These are phyloP conservation scores for Epinephelus lanceolatus DNA, from an alignment of 2,113 vertebrate species.

Conservation along the genomic window DNA sequence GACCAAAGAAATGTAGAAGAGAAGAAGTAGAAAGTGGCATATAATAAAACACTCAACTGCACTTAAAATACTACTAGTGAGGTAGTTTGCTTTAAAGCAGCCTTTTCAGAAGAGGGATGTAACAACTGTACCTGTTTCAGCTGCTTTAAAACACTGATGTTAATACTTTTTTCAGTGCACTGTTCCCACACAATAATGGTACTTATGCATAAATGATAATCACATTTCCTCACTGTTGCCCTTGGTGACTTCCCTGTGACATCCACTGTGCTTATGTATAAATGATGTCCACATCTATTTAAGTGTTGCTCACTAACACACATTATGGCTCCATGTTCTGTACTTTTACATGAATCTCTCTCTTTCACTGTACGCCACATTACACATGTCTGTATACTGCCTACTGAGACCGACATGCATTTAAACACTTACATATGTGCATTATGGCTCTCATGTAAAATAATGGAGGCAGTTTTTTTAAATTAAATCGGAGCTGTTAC, in stretches of 20 bases:
- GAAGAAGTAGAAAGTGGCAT: background rate
- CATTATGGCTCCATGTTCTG: constrained; percentile 36
- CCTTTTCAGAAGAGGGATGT: constrained; percentile 16
- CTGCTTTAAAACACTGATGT: constrained; percentile 45
- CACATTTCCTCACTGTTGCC: constrained; percentile 70
- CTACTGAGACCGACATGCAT: constrained; percentile 5
- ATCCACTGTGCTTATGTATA: constrained; percentile 72
- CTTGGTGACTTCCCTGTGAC: constrained; percentile 60
- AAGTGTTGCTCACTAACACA: constrained; percentile 53
- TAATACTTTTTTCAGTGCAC: constrained; percentile 31
- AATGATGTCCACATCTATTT: constrained; percentile 71
- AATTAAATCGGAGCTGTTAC: constrained; percentile 29
- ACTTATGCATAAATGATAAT: constrained; percentile 77
- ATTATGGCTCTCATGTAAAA: constrained; percentile 23
- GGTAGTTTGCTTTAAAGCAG: constrained; percentile 6
- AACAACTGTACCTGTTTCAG: constrained; percentile 19
- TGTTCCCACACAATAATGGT: constrained; percentile 62
- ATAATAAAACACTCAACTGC: too few relatives aligned
- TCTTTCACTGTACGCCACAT: constrained; percentile 16
- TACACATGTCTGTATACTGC: constrained; percentile 21
- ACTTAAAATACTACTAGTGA: background rate
- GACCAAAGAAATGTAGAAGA: background rate
- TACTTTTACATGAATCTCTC: constrained; percentile 43
- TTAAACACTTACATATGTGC: background rate
- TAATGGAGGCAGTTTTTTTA: constrained; percentile 34